A percentile compares a stretch with the other conserved stretches of the same genome.
phyloP scores from a whole-genome alignment of 1,140 invertebrate species.

The Dendroctonus ponderosae region DNA sequence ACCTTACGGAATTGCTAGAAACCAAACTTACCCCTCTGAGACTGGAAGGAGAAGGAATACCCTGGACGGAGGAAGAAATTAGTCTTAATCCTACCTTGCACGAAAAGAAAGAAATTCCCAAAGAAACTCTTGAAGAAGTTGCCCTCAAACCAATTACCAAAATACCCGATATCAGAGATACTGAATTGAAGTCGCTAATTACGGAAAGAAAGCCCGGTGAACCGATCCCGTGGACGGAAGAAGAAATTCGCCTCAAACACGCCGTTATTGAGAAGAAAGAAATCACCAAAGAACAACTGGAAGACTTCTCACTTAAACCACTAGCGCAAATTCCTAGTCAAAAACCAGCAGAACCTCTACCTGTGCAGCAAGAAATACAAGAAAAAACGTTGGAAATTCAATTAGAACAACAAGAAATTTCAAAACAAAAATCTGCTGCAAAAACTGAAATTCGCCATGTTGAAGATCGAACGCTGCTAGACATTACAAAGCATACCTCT shows the following conservation, averaged over 20 bases:
- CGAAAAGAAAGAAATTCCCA: constrained; percentile 49
- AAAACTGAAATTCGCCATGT: constrained; percentile 17
- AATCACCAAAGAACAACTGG: constrained; percentile 45
- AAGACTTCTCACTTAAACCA: constrained; percentile 40
- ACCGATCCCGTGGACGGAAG: constrained; percentile 50
- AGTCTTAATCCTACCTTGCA: constrained; percentile 50
- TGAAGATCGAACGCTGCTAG: constrained; percentile 30
- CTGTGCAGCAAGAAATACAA: neutral
- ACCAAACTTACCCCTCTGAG: constrained; percentile 32
- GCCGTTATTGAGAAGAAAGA: constrained; percentile 47
- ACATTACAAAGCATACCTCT: constrained; percentile 12
- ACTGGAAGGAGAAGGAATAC: constrained; percentile 33
- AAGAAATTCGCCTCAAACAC: constrained; percentile 51
- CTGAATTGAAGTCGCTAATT: neutral
- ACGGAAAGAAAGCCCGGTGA: constrained; percentile 29
- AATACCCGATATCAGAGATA: neutral
- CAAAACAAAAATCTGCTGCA: neutral
- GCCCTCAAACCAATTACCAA: constrained; percentile 36
- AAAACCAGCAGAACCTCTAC: neutral
- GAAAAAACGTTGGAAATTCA: neutral
- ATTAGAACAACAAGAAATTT: too few species aligned
- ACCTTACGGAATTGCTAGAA: constrained; percentile 34
- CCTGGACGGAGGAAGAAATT: constrained; percentile 53
- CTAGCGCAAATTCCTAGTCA: neutral
- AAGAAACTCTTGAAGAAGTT: constrained; percentile 45